Percentiles rank a stretch among this genome's conserved stretches.
Conservation (phyloP, 2,888 invertebrate genomes). For the Conomelus anceps region DNA sequence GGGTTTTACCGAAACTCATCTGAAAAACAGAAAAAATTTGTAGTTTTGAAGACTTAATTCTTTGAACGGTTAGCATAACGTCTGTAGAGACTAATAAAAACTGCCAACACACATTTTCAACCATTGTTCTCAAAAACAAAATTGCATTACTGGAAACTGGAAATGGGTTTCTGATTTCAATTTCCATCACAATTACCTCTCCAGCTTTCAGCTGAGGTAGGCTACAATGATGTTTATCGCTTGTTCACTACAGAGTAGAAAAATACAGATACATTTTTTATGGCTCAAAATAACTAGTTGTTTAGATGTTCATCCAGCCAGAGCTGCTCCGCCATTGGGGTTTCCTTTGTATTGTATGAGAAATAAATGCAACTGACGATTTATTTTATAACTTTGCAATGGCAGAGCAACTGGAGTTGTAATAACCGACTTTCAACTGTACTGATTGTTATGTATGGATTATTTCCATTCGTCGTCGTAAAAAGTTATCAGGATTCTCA, state of each 20-base stretch:
- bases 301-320: not conserved
- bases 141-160: not conserved
- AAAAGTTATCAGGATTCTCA: no score
- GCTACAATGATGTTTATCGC: not conserved
- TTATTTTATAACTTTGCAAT: not conserved
- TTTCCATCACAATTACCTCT: not conserved
- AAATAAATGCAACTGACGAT: not conserved
- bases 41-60: no score
- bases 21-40: no score
- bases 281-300: not conserved
- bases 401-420: no score
- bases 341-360: not conserved
- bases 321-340: not conserved
- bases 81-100: not conserved
- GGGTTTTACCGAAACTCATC: no score
- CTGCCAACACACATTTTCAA: not conserved
- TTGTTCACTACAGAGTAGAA: not conserved
- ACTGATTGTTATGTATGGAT: not conserved
- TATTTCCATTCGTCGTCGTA: no score
- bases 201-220: not conserved
- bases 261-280: not conserved
- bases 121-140: not conserved
- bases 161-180: not conserved
- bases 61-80: not conserved
- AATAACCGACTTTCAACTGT: not conserved